Evolutionary conservation across 2,888 invertebrate genomes (phyloP), one percentile per base, ranked within the genome.

Genomic region (Platerodrilus igneus): DNA sequence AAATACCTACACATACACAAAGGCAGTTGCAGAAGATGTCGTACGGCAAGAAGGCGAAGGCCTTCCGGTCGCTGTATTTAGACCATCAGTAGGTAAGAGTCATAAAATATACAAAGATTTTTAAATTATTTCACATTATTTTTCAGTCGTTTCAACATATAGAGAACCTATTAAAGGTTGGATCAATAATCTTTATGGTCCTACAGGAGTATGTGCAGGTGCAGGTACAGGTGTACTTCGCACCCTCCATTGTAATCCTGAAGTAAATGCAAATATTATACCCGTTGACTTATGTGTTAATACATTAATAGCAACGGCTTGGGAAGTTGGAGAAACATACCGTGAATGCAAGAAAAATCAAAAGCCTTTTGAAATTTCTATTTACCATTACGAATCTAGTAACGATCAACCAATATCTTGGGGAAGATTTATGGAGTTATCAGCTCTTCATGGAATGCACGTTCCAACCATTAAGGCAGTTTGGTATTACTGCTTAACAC

Each of bases 141-240:
- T 63, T 63, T 7, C 56, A 79, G 79, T 80, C 7, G 69, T 78
- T 40, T 78, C 79, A 2, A 76, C 86, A 0, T 85, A 83, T 56
- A 76, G 76, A 31, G 86, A 86, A 61, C 87, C 87, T 0, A 67
- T 84, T 0, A 70, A 80, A 47, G 90, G 89, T 1, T 94, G 92
- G 91, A 86, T 90, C 9, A 91, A 92, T 68, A 94, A 91, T 58
- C 75, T 88, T 54, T 93, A 93, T 60, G 93, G 93, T 3, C 87
- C 91, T 1, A 89, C 88, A 4, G 91, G 81, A 0, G 73, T 76
- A 22, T 81, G 78, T 48, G 74, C 83, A 7, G 86, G 83, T 0
- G 79, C 82, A 3, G 85, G 87, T 0, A 82, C 83, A 14, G 93
- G 93, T 41, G 76, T 90, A 2, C 60, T 86, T 23, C 72, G 81